phyloP scores from a whole-genome alignment of 2,888 invertebrate species.

The Sminthurides aquaticus region DNA sequence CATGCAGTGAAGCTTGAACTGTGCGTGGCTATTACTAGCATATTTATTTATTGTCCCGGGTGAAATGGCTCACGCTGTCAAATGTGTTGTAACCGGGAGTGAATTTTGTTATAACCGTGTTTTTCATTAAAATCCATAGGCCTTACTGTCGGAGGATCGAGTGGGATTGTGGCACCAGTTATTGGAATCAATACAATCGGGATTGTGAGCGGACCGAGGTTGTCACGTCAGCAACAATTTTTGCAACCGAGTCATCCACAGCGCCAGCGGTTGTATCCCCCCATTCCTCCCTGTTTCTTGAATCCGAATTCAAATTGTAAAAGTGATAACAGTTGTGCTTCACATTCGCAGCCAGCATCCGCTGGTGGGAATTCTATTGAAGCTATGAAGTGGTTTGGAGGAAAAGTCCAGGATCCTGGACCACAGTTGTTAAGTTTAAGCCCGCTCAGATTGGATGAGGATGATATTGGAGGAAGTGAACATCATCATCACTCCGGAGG shows the following conservation, averaged over 20 bases:
- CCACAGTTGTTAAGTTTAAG: constrained; percentile 55
- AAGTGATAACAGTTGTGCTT: background rate
- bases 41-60: too few species aligned
- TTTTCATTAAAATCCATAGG: too few species aligned
- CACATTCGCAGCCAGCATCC: background rate
- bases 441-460: constrained; percentile 45
- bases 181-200: background rate
- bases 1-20: too few species aligned
- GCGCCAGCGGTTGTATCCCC: constrained; percentile 1
- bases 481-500: too few species aligned
- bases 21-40: too few species aligned
- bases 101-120: too few species aligned
- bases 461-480: constrained; percentile 24
- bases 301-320: background rate
- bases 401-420: constrained; percentile 50
- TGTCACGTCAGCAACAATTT: constrained; percentile 10
- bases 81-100: too few species aligned
- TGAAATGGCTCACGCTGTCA: too few species aligned
- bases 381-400: constrained; percentile 42
- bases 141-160: background rate
- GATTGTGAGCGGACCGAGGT: background rate
- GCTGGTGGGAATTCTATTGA: background rate
- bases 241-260: constrained; percentile 14
- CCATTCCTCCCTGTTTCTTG: constrained; percentile 1
- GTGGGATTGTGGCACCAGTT: background rate